phyloP scores from a whole-genome alignment of 2,888 invertebrate genomes.

The Microctonus aethiopoides region DNA sequence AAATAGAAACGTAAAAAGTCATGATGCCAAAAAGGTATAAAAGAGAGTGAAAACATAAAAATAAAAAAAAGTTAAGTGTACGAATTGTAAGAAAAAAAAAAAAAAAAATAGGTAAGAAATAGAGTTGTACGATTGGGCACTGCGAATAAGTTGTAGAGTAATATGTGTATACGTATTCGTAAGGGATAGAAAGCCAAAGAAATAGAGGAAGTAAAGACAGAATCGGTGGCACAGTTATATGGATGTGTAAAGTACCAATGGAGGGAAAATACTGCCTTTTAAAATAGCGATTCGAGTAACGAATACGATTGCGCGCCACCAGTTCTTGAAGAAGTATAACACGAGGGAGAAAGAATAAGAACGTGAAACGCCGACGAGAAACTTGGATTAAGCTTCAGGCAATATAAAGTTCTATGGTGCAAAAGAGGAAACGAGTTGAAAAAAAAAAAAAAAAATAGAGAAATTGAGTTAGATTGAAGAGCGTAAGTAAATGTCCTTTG shows the following conservation, averaged over 20 bases:
- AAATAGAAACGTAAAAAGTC: slow-evolving; percentile 7
- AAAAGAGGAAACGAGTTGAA: slow-evolving; percentile 6
- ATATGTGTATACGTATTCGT: slow-evolving; percentile 16
- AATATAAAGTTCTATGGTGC: slow-evolving; percentile 30
- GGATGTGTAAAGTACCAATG: slow-evolving; percentile 27
- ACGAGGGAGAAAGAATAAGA: slow-evolving; percentile 4
- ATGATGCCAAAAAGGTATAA: slow-evolving; percentile 20
- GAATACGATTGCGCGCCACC: slow-evolving; percentile 49
- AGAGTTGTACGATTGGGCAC: slow-evolving; percentile 22
- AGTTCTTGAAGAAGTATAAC: not conserved
- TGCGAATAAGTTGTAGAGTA: slow-evolving; percentile 19
- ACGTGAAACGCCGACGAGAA: not conserved
- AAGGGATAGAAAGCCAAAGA: slow-evolving; percentile 33
- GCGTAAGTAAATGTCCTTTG: not conserved
- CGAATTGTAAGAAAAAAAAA: slow-evolving; percentile 18
- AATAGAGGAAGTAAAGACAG: slow-evolving; percentile 20
- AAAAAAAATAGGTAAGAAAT: slow-evolving; percentile 27
- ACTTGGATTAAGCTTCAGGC: slow-evolving; percentile 30
- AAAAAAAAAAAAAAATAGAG: not conserved
- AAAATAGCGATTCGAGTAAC: slow-evolving; percentile 54
- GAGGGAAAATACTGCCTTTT: slow-evolving; percentile 50
- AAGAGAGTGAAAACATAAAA: not conserved
- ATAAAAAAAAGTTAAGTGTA: not conserved
- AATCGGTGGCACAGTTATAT: slow-evolving; percentile 19
- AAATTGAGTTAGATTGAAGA: not conserved